These are phyloP conservation scores for Phrynosoma blainvillii DNA, from an alignment of 2,113 vertebrate species.

Conservation along the genomic window DNA sequence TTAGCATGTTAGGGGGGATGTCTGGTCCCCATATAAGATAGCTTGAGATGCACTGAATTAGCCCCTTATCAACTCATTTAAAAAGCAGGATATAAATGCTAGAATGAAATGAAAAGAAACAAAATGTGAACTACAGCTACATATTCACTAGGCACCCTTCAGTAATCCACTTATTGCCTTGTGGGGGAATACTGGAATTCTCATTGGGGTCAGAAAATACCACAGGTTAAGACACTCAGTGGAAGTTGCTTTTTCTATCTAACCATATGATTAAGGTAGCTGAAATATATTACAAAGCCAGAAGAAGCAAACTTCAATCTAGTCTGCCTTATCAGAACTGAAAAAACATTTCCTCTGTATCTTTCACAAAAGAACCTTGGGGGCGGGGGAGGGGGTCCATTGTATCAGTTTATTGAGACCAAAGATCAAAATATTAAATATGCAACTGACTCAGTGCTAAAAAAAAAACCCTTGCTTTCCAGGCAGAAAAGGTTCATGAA, in stretches of 20 bases:
- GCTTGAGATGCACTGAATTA: too few relatives aligned
- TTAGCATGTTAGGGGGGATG: too few relatives aligned
- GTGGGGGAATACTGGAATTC: background rate
- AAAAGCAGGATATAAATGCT: background rate
- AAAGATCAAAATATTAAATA: background rate
- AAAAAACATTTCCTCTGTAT: background rate
- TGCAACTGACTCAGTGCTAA: background rate
- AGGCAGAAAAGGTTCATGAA: conserved; percentile 99
- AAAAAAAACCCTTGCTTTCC: background rate
- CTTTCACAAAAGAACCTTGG: background rate
- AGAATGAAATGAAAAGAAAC: background rate
- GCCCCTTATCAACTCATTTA: too few relatives aligned
- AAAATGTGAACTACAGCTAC: background rate
- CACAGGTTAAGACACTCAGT: too few relatives aligned
- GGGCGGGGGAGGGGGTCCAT: too few relatives aligned
- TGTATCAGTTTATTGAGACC: background rate
- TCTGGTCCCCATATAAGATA: too few relatives aligned
- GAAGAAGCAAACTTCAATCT: background rate
- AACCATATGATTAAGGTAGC: background rate
- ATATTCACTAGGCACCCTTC: background rate
- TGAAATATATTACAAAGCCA: background rate
- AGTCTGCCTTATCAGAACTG: background rate
- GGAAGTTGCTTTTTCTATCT: too few relatives aligned
- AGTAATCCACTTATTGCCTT: background rate
- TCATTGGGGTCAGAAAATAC: too few relatives aligned